Base-by-base conservation (phyloP, 2,797 vertebrate species). In the Pelodytes ibericus region DNA sequence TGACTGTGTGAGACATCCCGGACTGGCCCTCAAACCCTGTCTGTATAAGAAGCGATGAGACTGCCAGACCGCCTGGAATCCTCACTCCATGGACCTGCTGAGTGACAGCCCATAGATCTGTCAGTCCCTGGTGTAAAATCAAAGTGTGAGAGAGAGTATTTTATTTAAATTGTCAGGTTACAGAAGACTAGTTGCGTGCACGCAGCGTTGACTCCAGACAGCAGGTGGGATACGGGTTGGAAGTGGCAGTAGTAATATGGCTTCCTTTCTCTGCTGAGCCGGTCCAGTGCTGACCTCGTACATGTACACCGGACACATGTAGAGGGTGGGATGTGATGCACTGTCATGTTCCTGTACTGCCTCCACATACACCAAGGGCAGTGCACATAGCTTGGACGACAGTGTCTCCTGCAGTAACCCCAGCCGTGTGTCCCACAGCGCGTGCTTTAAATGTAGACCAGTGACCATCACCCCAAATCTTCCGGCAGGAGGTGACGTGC, bases 241-340 rank as follows among this genome's bases (percentile, higher is more conserved):
- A 18, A 90, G 77, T 1, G 77, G 62, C 44, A 89, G 3, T 18
- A 85, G 64, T 44, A 82, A 66, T 39, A 89, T 8, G 4, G 81
- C 68, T 15, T 71, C 81, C 16, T 33, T 53, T 30, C 80, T 82
- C 20, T 77, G 77, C 41, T 91, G 84, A 31, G 53, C 69, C 0
- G 84, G 70, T 3, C 7, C 57, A 36, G 72, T 74, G 0, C 66
- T 36, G 8, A 74, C 74, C 27, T 63, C 58, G 0, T 89, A 84
- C 24, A 86, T 44, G 80, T 92, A 94, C 27, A 96, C 83, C 0
- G 93, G 95, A 61, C 95, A 95, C 59, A 77, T 81, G 73, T 94
- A 95, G 18, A 87, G 13, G 0, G 81, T 79, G 1, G 20, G 10
- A 0, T 29, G 18, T 4, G 16, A 26, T 1, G n/a, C 13, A 0